Conservation (phyloP, 1,140 invertebrate genomes). For the Drosophila repleta region DNA sequence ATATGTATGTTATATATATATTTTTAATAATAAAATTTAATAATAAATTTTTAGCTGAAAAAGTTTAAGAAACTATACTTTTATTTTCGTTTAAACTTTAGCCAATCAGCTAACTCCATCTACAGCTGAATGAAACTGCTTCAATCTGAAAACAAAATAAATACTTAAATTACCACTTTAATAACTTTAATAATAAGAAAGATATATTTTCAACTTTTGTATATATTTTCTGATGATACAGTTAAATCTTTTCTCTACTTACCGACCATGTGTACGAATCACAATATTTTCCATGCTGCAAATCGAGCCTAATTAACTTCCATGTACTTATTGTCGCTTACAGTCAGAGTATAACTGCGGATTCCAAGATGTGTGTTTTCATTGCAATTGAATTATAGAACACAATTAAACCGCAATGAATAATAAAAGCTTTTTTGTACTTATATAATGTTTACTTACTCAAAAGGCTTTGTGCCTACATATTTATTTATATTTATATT, state of each 20-base stretch:
- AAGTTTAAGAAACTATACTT: too few relatives aligned
- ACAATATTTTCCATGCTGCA: conserved; percentile 36
- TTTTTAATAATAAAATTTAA: too few relatives aligned
- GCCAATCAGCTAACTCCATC: too few relatives aligned
- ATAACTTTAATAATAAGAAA: too few relatives aligned
- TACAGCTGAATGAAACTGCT: not conserved
- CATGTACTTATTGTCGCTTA: conserved; percentile 1
- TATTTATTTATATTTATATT: too few relatives aligned
- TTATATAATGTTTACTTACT: conserved; percentile 3
- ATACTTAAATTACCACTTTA: too few relatives aligned
- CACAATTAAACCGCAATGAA: conserved; percentile 25
- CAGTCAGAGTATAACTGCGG: conserved; percentile 7
- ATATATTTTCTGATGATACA: too few relatives aligned
- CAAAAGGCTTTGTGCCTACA: too few relatives aligned
- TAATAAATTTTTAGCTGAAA: too few relatives aligned
- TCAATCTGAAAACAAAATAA: not conserved
- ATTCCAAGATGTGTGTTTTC: not conserved
- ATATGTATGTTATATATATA: too few relatives aligned
- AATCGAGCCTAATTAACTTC: not conserved
- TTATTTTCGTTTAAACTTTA: too few relatives aligned
- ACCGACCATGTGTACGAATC: conserved; percentile 38
- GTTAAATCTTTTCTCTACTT: conserved; percentile 4
- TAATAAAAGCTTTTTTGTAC: not conserved
- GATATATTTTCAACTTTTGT: too few relatives aligned
- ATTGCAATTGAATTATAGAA: not conserved